A percentile compares a stretch with the other conserved stretches of the same genome.
Conservation (phyloP, 1,140 invertebrate genomes). For the Ceratina australensis region DNA sequence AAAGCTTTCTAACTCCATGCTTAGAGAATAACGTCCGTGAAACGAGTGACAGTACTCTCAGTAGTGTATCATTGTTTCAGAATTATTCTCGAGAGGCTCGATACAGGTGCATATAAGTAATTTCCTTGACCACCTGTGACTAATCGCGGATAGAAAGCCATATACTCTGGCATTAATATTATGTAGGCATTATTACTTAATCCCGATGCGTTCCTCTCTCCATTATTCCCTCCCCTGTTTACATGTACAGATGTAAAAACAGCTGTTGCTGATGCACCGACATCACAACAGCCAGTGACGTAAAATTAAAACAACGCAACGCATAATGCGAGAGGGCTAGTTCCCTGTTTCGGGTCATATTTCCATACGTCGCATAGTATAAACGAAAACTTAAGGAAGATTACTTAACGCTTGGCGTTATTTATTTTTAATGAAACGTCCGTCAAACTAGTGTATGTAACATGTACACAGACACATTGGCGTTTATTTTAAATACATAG, state of each 20-base stretch:
- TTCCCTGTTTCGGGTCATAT: too few relatives aligned
- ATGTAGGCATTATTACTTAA: not conserved
- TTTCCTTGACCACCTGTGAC: conserved; percentile 38
- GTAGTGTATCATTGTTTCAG: not conserved
- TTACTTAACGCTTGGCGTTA: not conserved
- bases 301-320: not conserved
- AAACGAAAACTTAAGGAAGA: not conserved
- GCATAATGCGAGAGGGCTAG: not conserved
- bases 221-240: not conserved
- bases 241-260: conserved; percentile 5
- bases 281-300: not conserved
- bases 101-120: conserved; percentile 2
- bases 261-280: not conserved
- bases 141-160: conserved; percentile 9
- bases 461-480: not conserved
- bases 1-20: not conserved
- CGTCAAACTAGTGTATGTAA: too few relatives aligned
- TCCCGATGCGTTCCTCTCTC: conserved; percentile 11
- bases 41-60: conserved; percentile 8
- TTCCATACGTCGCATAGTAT: not conserved
- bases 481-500: not conserved
- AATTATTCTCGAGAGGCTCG: not conserved
- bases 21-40: not conserved
- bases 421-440: not conserved
- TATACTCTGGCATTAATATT: conserved; percentile 1